phyloP scores from a whole-genome alignment of 1,140 invertebrate species.

The Philopotamus ludificatus region DNA sequence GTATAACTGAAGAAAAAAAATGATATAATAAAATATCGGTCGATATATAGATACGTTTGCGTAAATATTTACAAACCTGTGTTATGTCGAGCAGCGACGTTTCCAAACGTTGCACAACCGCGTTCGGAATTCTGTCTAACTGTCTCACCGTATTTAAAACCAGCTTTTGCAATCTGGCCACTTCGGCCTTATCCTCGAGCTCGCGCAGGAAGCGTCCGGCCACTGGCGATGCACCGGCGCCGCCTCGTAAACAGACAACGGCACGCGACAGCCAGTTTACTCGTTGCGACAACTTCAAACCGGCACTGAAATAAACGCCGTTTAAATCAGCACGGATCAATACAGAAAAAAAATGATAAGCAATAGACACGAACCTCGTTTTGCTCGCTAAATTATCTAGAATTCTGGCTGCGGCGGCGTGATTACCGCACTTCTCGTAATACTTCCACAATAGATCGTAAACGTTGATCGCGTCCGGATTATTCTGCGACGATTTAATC shows the following conservation, averaged over 20 bases:
- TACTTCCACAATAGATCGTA: constrained; percentile 94
- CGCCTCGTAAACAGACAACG: constrained; percentile 92
- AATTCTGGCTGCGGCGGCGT: constrained; percentile 89
- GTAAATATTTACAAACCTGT: constrained; percentile 54
- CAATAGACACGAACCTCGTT: no score
- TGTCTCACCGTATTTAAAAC: constrained; percentile 66
- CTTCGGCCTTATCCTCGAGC: constrained; percentile 91
- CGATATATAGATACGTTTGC: no score
- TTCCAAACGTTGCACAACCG: constrained; percentile 58
- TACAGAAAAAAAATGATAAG: background rate
- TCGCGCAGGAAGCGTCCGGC: constrained; percentile 86
- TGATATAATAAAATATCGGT: background rate
- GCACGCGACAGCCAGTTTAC: constrained; percentile 90
- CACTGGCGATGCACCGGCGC: constrained; percentile 73
- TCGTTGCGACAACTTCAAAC: constrained; percentile 67
- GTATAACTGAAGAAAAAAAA: constrained; percentile 64
- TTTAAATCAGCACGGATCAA: background rate
- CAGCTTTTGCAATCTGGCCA: constrained; percentile 76
- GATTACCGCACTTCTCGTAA: constrained; percentile 90
- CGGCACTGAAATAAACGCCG: constrained; percentile 54
- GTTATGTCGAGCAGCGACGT: constrained; percentile 66
- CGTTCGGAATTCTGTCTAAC: constrained; percentile 49
- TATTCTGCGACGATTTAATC: constrained; percentile 58
- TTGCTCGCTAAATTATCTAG: constrained; percentile 83
- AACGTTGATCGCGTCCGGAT: constrained; percentile 61